Base-by-base conservation (phyloP, 1,140 invertebrate genomes). In the Solenopsis fugax region DNA sequence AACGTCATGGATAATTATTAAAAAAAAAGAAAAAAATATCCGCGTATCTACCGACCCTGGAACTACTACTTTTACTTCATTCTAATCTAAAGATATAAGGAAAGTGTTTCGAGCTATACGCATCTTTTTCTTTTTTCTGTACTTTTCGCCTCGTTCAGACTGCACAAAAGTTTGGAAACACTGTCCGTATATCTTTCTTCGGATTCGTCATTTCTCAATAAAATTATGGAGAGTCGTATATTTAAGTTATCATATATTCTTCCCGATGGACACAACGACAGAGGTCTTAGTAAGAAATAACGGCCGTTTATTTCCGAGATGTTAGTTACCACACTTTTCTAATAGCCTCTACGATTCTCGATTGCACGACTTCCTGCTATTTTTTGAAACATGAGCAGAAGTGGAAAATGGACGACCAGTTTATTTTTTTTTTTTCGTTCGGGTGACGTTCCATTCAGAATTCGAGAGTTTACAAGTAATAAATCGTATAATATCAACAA, bases 21-120 rank as follows among this genome's bases (percentile, higher is more conserved):
- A 29, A 29, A 29, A 29, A 90, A 73, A 75, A 71, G 87, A 73
- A 67, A 21, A 45, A 67, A 67, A 67, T 85, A 81, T 85, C 87
- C 72, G 84, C 87, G 69, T 82, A 89, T 91, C 90, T 91, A 91
- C 81, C 78, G 73, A 75, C 80, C 80, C 75, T 87, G 87, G 84
- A 77, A 62, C 87, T 91, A 90, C 73, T 69, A 73, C 76, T 86
- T 86, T 80, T 62, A 88, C 7, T 69, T 69, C 2, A 0, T 24
- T 80, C 80, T 91, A 91, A 89, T 72, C 80, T 91, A 91, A 91
- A 72, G 69, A 71, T 87, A 54, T 29, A 65, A 87, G 67, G 87
- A 90, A 90, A 90, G 71, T 78, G 58, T 90, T 85, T 62, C 24
- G 24, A 7, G 13, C 4, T 21, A 7, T 18, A 5, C 5, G n/a